Percentiles rank a stretch among this genome's conserved stretches.
phyloP scores from a whole-genome alignment of 2,113 vertebrate species.

The Percina caprodes region DNA sequence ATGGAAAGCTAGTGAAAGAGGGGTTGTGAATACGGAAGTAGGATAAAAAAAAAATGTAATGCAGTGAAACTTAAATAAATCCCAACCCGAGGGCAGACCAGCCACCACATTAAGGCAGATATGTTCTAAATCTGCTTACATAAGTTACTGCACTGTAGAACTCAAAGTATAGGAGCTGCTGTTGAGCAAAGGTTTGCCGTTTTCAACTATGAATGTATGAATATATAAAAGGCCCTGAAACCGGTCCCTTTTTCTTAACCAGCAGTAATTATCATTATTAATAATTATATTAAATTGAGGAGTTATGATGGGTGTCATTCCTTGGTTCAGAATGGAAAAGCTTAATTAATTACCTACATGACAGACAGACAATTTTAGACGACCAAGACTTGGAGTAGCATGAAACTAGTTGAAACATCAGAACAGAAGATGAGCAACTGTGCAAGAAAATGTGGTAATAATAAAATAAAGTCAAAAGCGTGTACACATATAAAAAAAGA shows the following conservation, averaged over 20 bases:
- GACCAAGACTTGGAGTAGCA: background rate
- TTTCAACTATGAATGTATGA: background rate
- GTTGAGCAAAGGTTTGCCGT: background rate
- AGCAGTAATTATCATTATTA: too few relatives aligned
- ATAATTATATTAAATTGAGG: too few relatives aligned
- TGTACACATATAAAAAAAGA: background rate
- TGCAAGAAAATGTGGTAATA: background rate
- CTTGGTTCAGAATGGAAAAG: background rate
- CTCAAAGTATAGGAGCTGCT: background rate
- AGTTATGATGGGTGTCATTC: background rate
- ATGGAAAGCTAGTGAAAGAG: background rate
- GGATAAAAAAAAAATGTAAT: background rate
- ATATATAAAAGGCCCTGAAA: conserved; percentile 7
- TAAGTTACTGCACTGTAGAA: background rate
- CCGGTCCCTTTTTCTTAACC: background rate
- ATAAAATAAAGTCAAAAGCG: background rate
- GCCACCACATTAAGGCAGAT: conserved; percentile 19
- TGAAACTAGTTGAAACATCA: conserved; percentile 1
- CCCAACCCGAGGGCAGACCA: background rate
- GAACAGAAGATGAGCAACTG: background rate
- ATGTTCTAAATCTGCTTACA: background rate
- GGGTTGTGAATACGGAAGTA: background rate
- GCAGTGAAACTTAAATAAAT: conserved; percentile 17
- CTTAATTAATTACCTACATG: background rate
- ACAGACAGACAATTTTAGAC: background rate